Base-by-base conservation (phyloP, 1,140 invertebrate genomes). In the Trachelipus rathkii region DNA sequence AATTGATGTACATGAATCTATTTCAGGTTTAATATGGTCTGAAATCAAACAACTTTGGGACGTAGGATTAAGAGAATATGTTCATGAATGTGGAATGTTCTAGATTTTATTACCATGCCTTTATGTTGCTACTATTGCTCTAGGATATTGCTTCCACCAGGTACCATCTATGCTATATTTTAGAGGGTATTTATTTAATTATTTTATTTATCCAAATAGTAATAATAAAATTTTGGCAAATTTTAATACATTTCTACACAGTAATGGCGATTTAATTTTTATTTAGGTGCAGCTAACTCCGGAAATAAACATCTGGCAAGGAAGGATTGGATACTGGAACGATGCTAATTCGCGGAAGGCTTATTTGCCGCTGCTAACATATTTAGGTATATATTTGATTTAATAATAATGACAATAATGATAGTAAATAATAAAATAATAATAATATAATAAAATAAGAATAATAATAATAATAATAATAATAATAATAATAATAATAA, bases 51-150 rank as follows among this genome's bases (percentile, higher is more conserved):
- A 98, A 84, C 87, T 99, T 33, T 99, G 96, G 96, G 95, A 98
- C 85, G 94, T 96, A 78, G 97, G 97, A 0, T 87, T 97, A 24
- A 91, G 95, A 82, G 95, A 98, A 84, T 99, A 99, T 84, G 90
- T 95, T 46, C 92, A 93, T 82, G 96, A 99, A 98, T 98, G 95
- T 99, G 97, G 97, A 99, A 99, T 85, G 95, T 99, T 71, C 93
- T 99, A 78, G 97, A 99, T 87, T 99, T 99, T 85, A 93, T 97
- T 73, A 99, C 96, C 21, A 98, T 86, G 96, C 6, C 86, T 98
- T 15, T 99, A 99, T 85, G 95, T 99, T 69, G 95, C 96, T 67
- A 98, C 96, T 0, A 93, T 98, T 44, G 95, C 95, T 3, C 87
- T 43, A 89, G 97, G 71, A 89, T 97, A 15, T 98, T 9, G 95